Base-by-base conservation (phyloP, 1,140 invertebrate genomes). In the Papilio polytes region DNA sequence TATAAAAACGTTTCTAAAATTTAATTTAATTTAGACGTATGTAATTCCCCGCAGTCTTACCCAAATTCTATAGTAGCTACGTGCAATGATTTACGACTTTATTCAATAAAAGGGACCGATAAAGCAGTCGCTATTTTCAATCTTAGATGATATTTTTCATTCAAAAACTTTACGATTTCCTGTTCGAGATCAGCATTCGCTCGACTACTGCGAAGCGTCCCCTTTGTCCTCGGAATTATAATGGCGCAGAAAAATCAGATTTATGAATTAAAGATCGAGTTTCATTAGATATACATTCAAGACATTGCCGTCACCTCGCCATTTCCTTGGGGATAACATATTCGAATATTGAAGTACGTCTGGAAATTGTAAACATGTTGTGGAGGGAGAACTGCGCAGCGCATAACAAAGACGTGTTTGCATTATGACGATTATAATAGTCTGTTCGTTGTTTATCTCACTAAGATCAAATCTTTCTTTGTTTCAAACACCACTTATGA, bases 261-360 rank as follows among this genome's bases (percentile, higher is more conserved):
- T 81, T 82, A 86, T 88, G 86, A 87, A 87, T 90, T 86, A 87
- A 83, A 88, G 81, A 88, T 90, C 20, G 81, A 83, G 83, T 83
- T 81, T 83, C 76, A 84, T 83, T 83, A 80, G 80, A 82, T 86
- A 85, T 86, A 80, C 83, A 87, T 87, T 87, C 87, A 85, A 83
- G 81, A 84, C 63, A 70, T 70, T 70, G 63, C 22, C 81, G 81
- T 78, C 51, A 78, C 51, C 53, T 82, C 80, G 82, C 80, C 82
- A 81, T 81, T 82, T 81, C 81, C 82, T 80, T 83, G 82, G 81
- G 82, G 74, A 85, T 85, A 86, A 90, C 86, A 76, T 86, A 88
- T 88, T 87, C 87, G 80, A 83, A 85, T 80, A 85, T 83, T 82
- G 83, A 82, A 80, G 84, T 51, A 53, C 63, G 63, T 70, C 63